These are phyloP conservation scores for Caenorhabditis wallacei DNA, from an alignment of 2,888 invertebrate species.

Conservation along the genomic window DNA sequence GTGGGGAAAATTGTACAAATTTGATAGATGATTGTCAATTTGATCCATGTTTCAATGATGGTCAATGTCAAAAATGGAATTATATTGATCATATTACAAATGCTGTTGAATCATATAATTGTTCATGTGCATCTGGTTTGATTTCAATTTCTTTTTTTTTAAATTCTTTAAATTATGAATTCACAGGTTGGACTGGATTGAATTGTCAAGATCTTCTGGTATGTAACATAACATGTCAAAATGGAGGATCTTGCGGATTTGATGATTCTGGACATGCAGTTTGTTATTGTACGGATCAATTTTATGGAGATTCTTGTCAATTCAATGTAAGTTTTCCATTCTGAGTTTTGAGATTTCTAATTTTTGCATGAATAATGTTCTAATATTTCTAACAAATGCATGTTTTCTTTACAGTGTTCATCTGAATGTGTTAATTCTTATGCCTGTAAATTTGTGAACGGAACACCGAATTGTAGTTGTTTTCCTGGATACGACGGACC, in stretches of 20 bases:
- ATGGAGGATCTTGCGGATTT: conserved; percentile 63
- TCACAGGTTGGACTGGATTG: conserved; percentile 35
- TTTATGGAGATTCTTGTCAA: conserved; percentile 48
- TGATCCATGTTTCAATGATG: conserved; percentile 49
- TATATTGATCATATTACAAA: neutral
- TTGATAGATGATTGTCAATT: conserved; percentile 27
- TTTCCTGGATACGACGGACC: no score
- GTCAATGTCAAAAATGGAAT: conserved; percentile 30
- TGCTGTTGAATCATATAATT: conserved; percentile 43
- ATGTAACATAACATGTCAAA: conserved; percentile 42
- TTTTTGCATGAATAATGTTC: neutral
- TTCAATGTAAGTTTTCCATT: conserved; percentile 29
- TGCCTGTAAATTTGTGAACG: conserved; percentile 29
- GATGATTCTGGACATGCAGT: conserved; percentile 14
- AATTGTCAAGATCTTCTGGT: conserved; percentile 36
- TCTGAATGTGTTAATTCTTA: conserved; percentile 40
- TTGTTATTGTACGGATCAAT: conserved; percentile 45
- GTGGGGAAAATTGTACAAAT: conserved; percentile 26
- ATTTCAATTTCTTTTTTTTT: neutral
- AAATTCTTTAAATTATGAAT: neutral
- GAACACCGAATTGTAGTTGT: conserved; percentile 33
- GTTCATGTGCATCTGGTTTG: conserved; percentile 51
- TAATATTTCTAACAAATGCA: neutral
- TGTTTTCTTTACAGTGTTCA: conserved; percentile 51
- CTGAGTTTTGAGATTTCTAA: neutral